These are phyloP conservation scores for Notamacropus eugenii DNA, from an alignment of 2,797 vertebrate genomes.

Conservation along the genomic window DNA sequence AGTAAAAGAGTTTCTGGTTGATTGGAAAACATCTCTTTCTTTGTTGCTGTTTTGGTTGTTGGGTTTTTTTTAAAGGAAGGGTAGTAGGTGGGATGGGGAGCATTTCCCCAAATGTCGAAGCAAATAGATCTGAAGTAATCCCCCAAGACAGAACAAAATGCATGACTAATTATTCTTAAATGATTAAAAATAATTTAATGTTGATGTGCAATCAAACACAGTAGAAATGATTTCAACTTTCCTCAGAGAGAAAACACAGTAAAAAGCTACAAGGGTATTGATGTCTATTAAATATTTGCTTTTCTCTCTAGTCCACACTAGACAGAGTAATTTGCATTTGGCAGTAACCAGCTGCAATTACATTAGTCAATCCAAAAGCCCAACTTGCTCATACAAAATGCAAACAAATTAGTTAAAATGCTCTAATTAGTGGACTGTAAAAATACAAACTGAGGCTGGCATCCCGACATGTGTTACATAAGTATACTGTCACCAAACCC, in stretches of 20 bases:
- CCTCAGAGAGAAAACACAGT: conserved; percentile 78
- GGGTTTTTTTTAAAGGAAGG: not conserved
- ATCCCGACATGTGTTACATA: conserved; percentile 83
- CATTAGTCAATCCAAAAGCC: conserved; percentile 91
- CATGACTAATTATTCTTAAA: conserved; percentile 84
- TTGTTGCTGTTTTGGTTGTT: not conserved
- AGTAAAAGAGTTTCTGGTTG: not conserved
- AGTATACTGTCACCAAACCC: conserved; percentile 73
- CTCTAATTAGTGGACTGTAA: conserved; percentile 90
- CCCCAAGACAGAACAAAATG: conserved; percentile 78
- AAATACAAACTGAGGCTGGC: conserved; percentile 89
- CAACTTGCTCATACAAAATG: conserved; percentile 91
- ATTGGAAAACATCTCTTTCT: not conserved
- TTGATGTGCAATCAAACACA: conserved; percentile 86
- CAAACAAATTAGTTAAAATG: conserved; percentile 93
- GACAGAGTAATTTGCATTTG: conserved; percentile 90
- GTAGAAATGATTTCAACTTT: conserved; percentile 88
- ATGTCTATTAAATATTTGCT: conserved; percentile 93
- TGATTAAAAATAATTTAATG: conserved; percentile 88
- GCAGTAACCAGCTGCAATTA: conserved; percentile 90
- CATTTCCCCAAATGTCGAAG: not conserved
- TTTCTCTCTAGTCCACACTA: conserved; percentile 88
- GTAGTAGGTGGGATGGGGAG: not conserved
- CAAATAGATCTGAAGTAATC: conserved; percentile 82
- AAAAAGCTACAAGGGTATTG: conserved; percentile 88